Conservation (phyloP, 2,113 vertebrate species). For the Oenanthe oenanthe region DNA sequence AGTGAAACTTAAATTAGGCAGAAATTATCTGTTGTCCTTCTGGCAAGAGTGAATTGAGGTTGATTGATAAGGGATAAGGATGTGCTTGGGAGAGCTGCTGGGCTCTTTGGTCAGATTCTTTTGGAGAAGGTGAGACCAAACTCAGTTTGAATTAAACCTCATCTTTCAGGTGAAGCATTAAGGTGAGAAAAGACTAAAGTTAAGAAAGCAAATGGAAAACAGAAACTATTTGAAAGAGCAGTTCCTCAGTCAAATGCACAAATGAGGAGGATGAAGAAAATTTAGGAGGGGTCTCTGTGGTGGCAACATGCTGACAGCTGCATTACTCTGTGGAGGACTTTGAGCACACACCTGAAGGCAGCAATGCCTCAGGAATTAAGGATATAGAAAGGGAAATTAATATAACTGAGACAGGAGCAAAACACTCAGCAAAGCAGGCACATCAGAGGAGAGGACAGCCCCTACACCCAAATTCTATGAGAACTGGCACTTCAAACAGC, state of each 20-base stretch:
- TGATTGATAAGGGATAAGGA: background rate
- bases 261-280: background rate
- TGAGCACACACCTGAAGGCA: background rate
- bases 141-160: background rate
- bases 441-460: background rate
- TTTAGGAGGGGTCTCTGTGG: background rate
- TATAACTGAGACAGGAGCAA: background rate
- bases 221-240: background rate
- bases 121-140: background rate
- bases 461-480: background rate
- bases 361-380: background rate
- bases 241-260: background rate
- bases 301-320: background rate
- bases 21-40: background rate
- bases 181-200: background rate
- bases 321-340: background rate
- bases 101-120: background rate
- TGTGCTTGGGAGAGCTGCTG: background rate
- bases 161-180: background rate
- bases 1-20: background rate
- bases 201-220: background rate
- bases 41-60: background rate
- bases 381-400: background rate
- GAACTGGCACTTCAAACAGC: background rate
- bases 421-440: background rate